phyloP scores from a whole-genome alignment of 2,888 invertebrate genomes.

The Smittia aterrima region DNA sequence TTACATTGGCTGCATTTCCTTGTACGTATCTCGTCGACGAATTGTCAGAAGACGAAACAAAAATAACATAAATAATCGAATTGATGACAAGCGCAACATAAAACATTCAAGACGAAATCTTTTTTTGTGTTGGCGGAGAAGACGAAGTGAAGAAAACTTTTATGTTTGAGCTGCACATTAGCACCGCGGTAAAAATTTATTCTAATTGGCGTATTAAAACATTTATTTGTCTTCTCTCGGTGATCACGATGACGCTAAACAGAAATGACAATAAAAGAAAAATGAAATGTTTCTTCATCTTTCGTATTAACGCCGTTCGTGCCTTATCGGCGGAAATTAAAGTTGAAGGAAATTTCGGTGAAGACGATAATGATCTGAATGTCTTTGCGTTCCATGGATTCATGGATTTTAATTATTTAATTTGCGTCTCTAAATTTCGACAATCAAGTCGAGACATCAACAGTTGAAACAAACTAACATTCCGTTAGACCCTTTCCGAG shows the following conservation, averaged over 20 bases:
- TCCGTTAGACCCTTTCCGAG: slow-evolving; percentile 2
- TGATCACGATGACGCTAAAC: slow-evolving; percentile 13
- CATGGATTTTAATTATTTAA: neutral
- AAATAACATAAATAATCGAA: slow-evolving; percentile 40
- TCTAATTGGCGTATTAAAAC: slow-evolving; percentile 18
- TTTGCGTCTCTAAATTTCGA: neutral
- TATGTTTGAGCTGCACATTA: slow-evolving; percentile 29
- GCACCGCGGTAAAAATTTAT: slow-evolving; percentile 14
- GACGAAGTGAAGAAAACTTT: neutral
- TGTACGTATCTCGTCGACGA: neutral
- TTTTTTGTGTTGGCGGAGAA: slow-evolving; percentile 26
- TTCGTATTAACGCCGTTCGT: neutral
- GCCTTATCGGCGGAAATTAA: neutral
- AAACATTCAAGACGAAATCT: slow-evolving; percentile 22
- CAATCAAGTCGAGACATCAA: neutral
- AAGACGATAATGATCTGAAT: neutral
- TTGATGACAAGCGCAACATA: slow-evolving; percentile 32
- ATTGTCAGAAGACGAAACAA: neutral
- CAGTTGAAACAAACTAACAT: neutral
- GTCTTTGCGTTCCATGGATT: neutral
- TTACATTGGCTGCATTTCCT: slow-evolving; percentile 12
- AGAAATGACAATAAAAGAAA: neutral
- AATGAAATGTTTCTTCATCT: neutral
- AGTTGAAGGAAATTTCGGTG: neutral
- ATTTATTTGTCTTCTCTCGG: neutral